Conservation (phyloP, 1,140 invertebrate species). For the Drosophila elegans region DNA sequence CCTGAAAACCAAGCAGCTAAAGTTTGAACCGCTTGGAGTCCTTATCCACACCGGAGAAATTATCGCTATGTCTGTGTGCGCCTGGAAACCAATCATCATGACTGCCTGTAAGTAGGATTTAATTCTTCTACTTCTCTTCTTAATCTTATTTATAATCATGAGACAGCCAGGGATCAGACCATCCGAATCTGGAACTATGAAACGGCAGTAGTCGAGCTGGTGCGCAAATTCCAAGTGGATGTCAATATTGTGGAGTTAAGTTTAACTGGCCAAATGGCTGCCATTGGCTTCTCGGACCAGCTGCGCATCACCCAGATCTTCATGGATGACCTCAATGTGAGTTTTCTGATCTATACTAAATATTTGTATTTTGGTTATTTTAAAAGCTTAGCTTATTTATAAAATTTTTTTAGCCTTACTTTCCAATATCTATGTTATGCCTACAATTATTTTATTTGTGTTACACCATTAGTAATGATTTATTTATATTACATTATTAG, state of each 20-base stretch:
- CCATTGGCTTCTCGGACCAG: constrained; percentile 96
- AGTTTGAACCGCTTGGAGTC: constrained; percentile 88
- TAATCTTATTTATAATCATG: neutral
- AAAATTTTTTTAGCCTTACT: too few relatives aligned
- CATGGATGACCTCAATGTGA: constrained; percentile 93
- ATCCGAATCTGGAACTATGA: constrained; percentile 96
- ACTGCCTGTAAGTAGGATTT: constrained; percentile 88
- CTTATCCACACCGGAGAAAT: constrained; percentile 92
- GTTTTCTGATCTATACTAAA: constrained; percentile 86
- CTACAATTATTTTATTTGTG: too few relatives aligned
- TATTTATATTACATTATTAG: too few relatives aligned
- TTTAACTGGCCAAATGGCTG: constrained; percentile 92
- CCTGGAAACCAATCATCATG: constrained; percentile 95
- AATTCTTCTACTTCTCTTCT: neutral
- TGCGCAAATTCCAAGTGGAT: constrained; percentile 93
- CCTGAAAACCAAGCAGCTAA: constrained; percentile 79
- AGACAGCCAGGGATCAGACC: constrained; percentile 89
- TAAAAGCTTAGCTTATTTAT: too few relatives aligned
- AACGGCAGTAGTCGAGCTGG: constrained; percentile 90
- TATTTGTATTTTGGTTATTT: constrained; percentile 55
- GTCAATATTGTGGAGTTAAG: constrained; percentile 92
- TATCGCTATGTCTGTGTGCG: constrained; percentile 91
- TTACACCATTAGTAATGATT: too few relatives aligned
- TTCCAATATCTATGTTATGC: too few relatives aligned
- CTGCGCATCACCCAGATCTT: constrained; percentile 93